Conservation (phyloP, 2,113 vertebrate species). For the Nymphicus hollandicus region DNA sequence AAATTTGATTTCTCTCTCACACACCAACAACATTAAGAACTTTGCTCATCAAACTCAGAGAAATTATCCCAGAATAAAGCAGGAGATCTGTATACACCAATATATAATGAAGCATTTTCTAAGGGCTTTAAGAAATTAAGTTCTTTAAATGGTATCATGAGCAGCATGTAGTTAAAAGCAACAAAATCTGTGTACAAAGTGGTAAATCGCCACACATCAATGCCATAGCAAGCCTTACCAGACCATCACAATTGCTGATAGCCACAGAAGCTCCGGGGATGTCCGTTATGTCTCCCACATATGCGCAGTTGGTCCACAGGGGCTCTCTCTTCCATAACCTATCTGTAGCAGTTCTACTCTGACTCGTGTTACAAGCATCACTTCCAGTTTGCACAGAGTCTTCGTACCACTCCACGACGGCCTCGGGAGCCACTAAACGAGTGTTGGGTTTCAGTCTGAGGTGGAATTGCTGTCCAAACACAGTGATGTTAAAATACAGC, state of each 20-base stretch:
- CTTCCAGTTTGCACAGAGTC: conserved; percentile 46
- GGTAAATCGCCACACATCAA: background rate
- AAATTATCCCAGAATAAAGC: background rate
- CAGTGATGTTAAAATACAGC: conserved; percentile 91
- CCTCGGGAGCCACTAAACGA: conserved; percentile 83
- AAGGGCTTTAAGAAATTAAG: background rate
- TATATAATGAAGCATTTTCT: accelerated
- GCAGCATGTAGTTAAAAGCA: accelerated
- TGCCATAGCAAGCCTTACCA: conserved; percentile 83
- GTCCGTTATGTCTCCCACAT: conserved; percentile 91
- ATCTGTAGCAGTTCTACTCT: background rate
- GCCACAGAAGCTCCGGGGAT: conserved; percentile 90
- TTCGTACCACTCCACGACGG: conserved; percentile 90
- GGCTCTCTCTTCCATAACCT: conserved; percentile 81
- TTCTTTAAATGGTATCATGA: accelerated
- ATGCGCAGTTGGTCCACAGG: conserved; percentile 88
- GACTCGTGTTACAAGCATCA: background rate
- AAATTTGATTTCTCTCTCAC: background rate
- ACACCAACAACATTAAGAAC: background rate
- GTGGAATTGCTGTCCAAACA: conserved; percentile 92
- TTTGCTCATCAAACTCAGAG: background rate
- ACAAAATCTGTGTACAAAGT: accelerated
- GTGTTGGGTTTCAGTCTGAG: conserved; percentile 85
- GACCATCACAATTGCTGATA: conserved; percentile 97
- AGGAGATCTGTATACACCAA: accelerated